A percentile compares a stretch with the other conserved stretches of the same genome.
Conservation (phyloP, 2,797 vertebrate genomes). For the Agapornis canus region DNA sequence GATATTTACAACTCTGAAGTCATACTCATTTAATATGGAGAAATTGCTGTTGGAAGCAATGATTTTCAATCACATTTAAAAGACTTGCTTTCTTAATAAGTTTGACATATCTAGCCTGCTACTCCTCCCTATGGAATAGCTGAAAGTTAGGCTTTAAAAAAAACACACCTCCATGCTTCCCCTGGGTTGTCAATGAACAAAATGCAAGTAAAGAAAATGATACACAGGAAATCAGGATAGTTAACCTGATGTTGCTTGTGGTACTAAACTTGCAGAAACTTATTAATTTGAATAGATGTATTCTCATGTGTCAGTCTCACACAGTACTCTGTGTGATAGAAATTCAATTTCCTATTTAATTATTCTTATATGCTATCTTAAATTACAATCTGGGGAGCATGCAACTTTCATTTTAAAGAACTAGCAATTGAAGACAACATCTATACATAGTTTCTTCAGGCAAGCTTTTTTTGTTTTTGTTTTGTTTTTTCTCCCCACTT, state of each 20-base stretch:
- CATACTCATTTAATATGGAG: background rate
- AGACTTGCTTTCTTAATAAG: background rate
- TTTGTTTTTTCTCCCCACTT: background rate
- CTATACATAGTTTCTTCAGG: background rate
- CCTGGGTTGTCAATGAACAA: background rate
- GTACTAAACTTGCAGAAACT: background rate
- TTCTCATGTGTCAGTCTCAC: background rate
- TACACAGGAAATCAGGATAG: background rate
- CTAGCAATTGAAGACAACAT: background rate
- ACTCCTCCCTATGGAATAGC: rapidly evolving
- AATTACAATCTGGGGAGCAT: background rate
- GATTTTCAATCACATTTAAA: background rate
- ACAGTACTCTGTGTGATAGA: background rate
- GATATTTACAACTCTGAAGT: background rate
- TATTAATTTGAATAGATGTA: background rate
- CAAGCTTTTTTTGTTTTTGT: background rate
- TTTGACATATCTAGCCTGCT: background rate
- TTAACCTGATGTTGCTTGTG: background rate
- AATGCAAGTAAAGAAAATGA: background rate
- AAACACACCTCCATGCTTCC: background rate
- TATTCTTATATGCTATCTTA: background rate
- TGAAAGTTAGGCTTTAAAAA: background rate
- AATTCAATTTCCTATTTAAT: background rate
- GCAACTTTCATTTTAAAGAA: background rate
- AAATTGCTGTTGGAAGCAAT: background rate